These are phyloP conservation scores for Gymnoscelis rufifasciata DNA, from an alignment of 2,888 invertebrate genomes.

Conservation along the genomic window DNA sequence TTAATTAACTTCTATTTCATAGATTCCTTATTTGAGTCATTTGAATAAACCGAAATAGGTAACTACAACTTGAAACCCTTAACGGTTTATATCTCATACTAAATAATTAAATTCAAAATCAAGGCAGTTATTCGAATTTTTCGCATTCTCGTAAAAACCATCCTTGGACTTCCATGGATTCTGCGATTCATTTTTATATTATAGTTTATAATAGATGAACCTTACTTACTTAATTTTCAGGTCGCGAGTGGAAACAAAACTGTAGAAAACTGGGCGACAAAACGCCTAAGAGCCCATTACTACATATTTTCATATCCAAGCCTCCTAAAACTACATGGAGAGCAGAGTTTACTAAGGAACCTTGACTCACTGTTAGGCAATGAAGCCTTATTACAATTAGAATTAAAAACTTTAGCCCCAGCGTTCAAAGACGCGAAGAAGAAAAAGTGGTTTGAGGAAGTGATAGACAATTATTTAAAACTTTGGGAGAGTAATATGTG, in stretches of 20 bases:
- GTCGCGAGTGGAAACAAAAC: slow-evolving; percentile 89
- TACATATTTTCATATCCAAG: slow-evolving; percentile 90
- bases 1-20: too few species aligned
- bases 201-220: too few species aligned
- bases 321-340: slow-evolving; percentile 89
- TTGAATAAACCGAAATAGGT: too few species aligned
- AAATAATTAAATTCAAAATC: too few species aligned
- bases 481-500: slow-evolving; percentile 94
- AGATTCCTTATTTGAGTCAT: too few species aligned
- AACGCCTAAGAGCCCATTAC: slow-evolving; percentile 84
- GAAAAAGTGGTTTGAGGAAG: slow-evolving; percentile 91
- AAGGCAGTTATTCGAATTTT: too few species aligned
- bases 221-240: too few species aligned
- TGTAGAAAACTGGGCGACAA: slow-evolving; percentile 86
- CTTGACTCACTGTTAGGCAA: slow-evolving; percentile 87
- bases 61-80: too few species aligned
- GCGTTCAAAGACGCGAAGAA: slow-evolving; percentile 87
- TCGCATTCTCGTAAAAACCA: too few species aligned
- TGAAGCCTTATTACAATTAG: slow-evolving; percentile 90
- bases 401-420: slow-evolving; percentile 87
- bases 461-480: slow-evolving; percentile 92
- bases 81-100: too few species aligned
- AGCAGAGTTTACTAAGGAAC: slow-evolving; percentile 83
- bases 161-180: too few species aligned
- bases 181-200: too few species aligned